Evolutionary conservation across 1,140 invertebrate species (phyloP).

Genomic region (Acromyrmex echinatior): DNA sequence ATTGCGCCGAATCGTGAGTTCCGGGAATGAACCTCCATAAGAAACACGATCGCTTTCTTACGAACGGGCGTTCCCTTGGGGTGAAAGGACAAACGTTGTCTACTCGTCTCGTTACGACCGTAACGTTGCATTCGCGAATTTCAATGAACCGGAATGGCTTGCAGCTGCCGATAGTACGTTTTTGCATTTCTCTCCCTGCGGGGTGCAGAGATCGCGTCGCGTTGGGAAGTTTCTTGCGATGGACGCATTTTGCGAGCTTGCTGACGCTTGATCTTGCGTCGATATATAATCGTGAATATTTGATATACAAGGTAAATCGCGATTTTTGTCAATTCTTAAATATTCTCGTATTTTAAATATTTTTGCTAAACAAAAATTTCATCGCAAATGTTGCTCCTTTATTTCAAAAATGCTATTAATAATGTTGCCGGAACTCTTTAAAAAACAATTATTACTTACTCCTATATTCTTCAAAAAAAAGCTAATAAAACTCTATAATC

Average conservation of each 20-base stretch:
- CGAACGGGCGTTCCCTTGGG: background rate
- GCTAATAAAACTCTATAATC: too few species aligned
- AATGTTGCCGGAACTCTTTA: too few species aligned
- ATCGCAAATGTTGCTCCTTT: background rate
- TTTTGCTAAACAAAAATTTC: too few species aligned
- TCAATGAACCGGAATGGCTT: slow-evolving; percentile 66
- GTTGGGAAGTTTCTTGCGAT: slow-evolving; percentile 51
- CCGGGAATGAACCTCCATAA: background rate
- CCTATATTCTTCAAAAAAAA: too few species aligned
- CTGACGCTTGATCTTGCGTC: background rate
- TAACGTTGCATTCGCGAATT: slow-evolving; percentile 56
- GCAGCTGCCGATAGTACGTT: slow-evolving; percentile 67
- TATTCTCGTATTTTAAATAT: background rate
- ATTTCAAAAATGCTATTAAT: background rate
- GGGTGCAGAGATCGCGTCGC: slow-evolving; percentile 21
- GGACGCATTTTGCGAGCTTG: slow-evolving; percentile 51
- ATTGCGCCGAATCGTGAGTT: slow-evolving; percentile 8
- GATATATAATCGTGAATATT: background rate
- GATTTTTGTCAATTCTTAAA: background rate
- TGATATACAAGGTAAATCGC: background rate
- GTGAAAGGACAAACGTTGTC: slow-evolving; percentile 59
- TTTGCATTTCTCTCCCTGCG: slow-evolving; percentile 47
- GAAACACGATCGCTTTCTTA: slow-evolving; percentile 42
- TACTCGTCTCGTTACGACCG: slow-evolving; percentile 57
- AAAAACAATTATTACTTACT: too few species aligned